Evolutionary conservation across 2,888 invertebrate species (phyloP).

Genomic region (Andrena minutula): DNA sequence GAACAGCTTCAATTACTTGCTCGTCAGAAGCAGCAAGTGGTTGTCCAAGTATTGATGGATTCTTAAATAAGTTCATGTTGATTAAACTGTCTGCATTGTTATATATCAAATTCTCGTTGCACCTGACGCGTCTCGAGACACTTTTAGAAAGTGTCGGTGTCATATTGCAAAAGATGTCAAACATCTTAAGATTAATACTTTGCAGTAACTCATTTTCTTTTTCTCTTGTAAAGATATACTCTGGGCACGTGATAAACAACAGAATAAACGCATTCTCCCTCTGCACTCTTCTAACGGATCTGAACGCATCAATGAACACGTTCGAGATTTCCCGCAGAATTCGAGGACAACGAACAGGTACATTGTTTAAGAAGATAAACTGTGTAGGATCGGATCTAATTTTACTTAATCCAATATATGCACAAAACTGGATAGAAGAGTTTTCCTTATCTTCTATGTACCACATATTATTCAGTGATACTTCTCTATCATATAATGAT

Average conservation of each 20-base stretch:
- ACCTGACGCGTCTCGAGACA: neutral
- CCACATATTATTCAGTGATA: conserved; percentile 53
- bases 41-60: neutral
- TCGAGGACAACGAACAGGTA: conserved; percentile 62
- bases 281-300: neutral
- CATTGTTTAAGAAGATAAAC: conserved; percentile 72
- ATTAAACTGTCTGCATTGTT: neutral
- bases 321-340: conserved; percentile 46
- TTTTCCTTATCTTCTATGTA: conserved; percentile 47
- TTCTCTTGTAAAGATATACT: conserved; percentile 34
- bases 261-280: conserved; percentile 51
- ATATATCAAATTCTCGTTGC: neutral
- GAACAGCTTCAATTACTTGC: neutral
- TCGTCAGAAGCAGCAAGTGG: neutral
- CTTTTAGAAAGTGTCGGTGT: conserved; percentile 1
- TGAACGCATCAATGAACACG: conserved; percentile 13
- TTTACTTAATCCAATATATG: conserved; percentile 70
- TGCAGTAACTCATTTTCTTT: conserved; percentile 45
- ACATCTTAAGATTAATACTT: conserved; percentile 20
- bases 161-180: conserved; percentile 7
- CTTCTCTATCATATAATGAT: conserved; percentile 59
- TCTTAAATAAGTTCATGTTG: neutral
- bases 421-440: conserved; percentile 50
- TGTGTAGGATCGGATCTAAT: conserved; percentile 44
- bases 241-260: conserved; percentile 46